Evolutionary conservation across 2,113 vertebrate genomes (phyloP).

Genomic region (Embiotoca jacksoni): DNA sequence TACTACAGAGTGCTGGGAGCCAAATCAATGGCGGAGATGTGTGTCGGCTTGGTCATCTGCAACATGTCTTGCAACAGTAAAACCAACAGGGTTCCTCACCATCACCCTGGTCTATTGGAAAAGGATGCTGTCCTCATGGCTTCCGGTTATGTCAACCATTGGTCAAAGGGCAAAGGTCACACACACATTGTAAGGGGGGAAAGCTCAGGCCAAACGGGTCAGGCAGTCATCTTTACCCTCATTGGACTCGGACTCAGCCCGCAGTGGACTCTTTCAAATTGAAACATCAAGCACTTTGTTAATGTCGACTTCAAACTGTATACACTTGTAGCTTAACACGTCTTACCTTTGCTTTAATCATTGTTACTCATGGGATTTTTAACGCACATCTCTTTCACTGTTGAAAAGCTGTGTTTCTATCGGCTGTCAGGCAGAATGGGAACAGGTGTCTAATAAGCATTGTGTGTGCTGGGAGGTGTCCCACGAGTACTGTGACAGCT

Average conservation of each 20-base stretch:
- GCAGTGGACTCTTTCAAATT: no score
- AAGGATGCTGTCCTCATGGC: no score
- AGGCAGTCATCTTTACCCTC: no score
- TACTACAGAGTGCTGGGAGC: constrained; percentile 39
- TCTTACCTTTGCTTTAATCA: constrained; percentile 60
- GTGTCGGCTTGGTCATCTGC: constrained; percentile 82
- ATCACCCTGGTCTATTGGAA: no score
- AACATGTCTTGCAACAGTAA: constrained; percentile 91
- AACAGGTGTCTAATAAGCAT: background rate
- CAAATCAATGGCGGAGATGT: constrained; percentile 51
- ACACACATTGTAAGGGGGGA: no score
- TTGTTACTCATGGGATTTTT: constrained; percentile 26
- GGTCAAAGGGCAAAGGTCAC: no score
- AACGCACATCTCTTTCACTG: constrained; percentile 38
- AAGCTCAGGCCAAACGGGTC: no score
- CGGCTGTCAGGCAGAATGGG: constrained; percentile 2
- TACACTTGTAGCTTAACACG: constrained; percentile 74
- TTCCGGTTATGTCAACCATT: no score
- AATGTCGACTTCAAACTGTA: constrained; percentile 18
- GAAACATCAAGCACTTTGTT: no score
- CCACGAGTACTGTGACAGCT: constrained; percentile 1
- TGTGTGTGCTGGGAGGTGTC: background rate
- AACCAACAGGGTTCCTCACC: no score
- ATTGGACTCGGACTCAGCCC: no score
- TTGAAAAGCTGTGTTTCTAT: background rate